Conservation (phyloP, 2,888 invertebrate genomes). For the Cyaniris semiargus region DNA sequence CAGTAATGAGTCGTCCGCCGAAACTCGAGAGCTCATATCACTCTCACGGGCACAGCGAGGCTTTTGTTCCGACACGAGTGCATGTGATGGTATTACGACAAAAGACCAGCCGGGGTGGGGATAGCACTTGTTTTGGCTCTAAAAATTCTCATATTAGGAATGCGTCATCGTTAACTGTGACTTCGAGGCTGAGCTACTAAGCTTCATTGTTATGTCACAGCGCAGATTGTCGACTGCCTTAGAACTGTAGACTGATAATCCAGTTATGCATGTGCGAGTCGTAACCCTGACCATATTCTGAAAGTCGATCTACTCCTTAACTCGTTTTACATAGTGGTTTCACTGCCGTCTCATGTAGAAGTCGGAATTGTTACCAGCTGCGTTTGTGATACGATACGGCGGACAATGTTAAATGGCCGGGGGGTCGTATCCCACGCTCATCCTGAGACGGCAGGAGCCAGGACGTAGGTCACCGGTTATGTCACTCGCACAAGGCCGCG, state of each 20-base stretch:
- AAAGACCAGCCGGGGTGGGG: neutral
- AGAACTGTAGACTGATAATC: conserved; percentile 7
- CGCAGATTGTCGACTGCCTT: neutral
- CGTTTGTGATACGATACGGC: conserved; percentile 11
- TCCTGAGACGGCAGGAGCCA: neutral
- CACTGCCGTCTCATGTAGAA: neutral
- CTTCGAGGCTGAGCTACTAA: neutral
- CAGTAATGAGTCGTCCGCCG: conserved; percentile 20
- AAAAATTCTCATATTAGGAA: neutral
- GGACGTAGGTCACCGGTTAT: conserved; percentile 14
- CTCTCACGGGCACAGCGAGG: neutral
- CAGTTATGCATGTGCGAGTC: conserved; percentile 2
- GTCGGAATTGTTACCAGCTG: neutral
- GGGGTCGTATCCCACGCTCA: conserved; percentile 5
- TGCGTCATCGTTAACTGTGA: neutral
- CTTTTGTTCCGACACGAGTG: conserved; percentile 1
- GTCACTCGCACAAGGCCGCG: conserved; percentile 5
- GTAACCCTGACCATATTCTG: conserved; percentile 13
- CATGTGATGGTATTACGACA: conserved; percentile 1
- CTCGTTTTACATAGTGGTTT: neutral
- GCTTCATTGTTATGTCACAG: neutral
- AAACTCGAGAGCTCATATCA: conserved; percentile 10
- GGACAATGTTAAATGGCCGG: neutral
- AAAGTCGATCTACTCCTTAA: neutral
- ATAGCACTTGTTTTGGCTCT: neutral